Evolutionary conservation across 2,888 invertebrate genomes (phyloP).

Genomic region (Mechanitis messenoides): DNA sequence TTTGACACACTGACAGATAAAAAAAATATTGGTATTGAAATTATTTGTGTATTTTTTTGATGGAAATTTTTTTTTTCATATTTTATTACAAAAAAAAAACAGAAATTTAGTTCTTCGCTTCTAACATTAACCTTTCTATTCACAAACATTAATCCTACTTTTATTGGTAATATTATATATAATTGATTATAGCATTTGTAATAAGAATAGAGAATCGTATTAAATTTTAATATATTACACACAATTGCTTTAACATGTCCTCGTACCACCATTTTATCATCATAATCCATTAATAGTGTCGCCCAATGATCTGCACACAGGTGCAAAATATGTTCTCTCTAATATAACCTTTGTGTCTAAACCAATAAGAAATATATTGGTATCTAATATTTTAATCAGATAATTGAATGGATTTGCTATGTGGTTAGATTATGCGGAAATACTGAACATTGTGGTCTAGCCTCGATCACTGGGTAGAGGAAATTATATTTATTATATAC

Average conservation of each 20-base stretch:
- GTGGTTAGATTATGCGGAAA: conserved; percentile 13
- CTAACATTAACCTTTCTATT: too few species aligned
- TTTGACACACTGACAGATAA: too few species aligned
- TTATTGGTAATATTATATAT: too few species aligned
- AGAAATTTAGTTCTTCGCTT: too few species aligned
- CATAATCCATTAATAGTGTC: conserved; percentile 55
- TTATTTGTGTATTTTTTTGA: too few species aligned
- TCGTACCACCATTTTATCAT: conserved; percentile 39
- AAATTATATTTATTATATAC: background rate
- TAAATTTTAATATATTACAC: background rate
- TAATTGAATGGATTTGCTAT: conserved; percentile 18
- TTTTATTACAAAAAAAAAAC: too few species aligned
- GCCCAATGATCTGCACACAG: conserved; percentile 50
- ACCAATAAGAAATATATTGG: conserved; percentile 6
- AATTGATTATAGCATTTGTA: too few species aligned
- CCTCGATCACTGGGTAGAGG: background rate
- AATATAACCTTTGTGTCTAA: conserved; percentile 9
- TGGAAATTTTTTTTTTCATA: too few species aligned
- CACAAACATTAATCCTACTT: too few species aligned
- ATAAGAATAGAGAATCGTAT: too few species aligned
- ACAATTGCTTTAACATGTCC: conserved; percentile 38
- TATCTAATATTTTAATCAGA: conserved; percentile 10
- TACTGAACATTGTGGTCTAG: conserved; percentile 10
- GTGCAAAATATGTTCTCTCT: conserved; percentile 26
- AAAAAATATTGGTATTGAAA: too few species aligned